Conservation (phyloP, 2,888 invertebrate species). For the Drosophila monieri region DNA sequence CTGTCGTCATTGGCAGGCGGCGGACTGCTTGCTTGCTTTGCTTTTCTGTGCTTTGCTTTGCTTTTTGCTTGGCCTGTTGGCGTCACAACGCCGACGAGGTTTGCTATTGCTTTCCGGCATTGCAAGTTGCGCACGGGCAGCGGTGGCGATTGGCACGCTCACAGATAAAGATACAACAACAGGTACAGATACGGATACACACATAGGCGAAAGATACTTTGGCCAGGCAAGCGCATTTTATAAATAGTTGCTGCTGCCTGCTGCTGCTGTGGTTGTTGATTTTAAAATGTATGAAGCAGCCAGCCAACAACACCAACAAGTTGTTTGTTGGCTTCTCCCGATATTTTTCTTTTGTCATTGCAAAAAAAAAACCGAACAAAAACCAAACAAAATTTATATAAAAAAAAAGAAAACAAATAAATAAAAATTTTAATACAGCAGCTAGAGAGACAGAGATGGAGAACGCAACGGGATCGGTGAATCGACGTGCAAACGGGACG, state of each 20-base stretch:
- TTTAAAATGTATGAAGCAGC: constrained; percentile 52
- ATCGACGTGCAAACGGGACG: constrained; percentile 6
- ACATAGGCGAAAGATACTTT: constrained; percentile 45
- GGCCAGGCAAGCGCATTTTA: constrained; percentile 69
- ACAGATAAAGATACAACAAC: constrained; percentile 21
- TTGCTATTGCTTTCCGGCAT: constrained; percentile 68
- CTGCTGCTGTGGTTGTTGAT: constrained; percentile 42
- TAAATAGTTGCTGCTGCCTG: constrained; percentile 67
- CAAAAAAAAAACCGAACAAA: constrained; percentile 58
- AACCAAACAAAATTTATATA: constrained; percentile 41
- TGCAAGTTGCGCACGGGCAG: constrained; percentile 58
- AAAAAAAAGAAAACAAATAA: constrained; percentile 28
- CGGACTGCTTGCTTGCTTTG: constrained; percentile 1
- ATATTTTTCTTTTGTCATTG: constrained; percentile 58
- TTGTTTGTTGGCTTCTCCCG: constrained; percentile 60
- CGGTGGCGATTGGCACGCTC: constrained; percentile 28
- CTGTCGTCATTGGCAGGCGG: constrained; percentile 64
- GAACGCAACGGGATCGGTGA: constrained; percentile 14
- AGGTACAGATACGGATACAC: constrained; percentile 21
- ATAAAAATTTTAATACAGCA: constrained; percentile 20
- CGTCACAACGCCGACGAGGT: constrained; percentile 64
- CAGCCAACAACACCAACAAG: constrained; percentile 44
- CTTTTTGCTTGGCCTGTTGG: constrained; percentile 16
- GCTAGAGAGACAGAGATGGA: constrained; percentile 11
- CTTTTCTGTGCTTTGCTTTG: constrained; percentile 3